Evolutionary conservation across 1,140 invertebrate species (phyloP).

Genomic region (Nixonia krombeini): DNA sequence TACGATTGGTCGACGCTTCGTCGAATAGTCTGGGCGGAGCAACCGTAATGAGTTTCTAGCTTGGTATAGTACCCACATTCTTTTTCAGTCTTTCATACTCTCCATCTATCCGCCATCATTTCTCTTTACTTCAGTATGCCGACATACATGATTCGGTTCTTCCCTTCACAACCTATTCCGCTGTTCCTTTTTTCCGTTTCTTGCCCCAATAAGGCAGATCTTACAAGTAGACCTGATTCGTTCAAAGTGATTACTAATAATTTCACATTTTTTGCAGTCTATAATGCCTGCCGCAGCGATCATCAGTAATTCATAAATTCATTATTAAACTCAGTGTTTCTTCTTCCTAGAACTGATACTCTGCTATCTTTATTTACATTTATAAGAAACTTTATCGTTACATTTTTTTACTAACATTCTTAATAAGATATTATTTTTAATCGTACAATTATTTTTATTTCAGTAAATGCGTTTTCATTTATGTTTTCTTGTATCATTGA

Average conservation of each 20-base stretch:
- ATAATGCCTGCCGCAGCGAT: no score
- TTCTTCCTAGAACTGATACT: no score
- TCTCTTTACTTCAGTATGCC: conserved; percentile 1
- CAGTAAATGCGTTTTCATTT: no score
- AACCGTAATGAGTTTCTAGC: conserved; percentile 70
- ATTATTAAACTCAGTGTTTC: no score
- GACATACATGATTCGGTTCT: conserved; percentile 2
- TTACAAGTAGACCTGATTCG: conserved; percentile 23
- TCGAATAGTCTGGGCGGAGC: conserved; percentile 69
- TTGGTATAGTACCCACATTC: conserved; percentile 59
- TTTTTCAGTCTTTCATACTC: conserved; percentile 32
- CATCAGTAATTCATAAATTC: no score
- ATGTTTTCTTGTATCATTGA: no score
- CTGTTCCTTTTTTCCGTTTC: conserved; percentile 5
- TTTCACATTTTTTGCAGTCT: no score
- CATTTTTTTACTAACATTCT: no score
- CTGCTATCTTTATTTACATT: no score
- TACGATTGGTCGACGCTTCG: conserved; percentile 66
- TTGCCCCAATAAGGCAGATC: conserved; percentile 22
- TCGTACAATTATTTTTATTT: no score
- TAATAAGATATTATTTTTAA: no score
- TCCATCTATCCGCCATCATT: neutral
- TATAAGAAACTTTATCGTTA: no score
- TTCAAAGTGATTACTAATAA: conserved; percentile 27
- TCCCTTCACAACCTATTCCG: neutral